Evolutionary conservation across 1,140 invertebrate genomes (phyloP), one percentile per base, ranked within the genome.

Genomic region (Lysiphlebus fabarum): DNA sequence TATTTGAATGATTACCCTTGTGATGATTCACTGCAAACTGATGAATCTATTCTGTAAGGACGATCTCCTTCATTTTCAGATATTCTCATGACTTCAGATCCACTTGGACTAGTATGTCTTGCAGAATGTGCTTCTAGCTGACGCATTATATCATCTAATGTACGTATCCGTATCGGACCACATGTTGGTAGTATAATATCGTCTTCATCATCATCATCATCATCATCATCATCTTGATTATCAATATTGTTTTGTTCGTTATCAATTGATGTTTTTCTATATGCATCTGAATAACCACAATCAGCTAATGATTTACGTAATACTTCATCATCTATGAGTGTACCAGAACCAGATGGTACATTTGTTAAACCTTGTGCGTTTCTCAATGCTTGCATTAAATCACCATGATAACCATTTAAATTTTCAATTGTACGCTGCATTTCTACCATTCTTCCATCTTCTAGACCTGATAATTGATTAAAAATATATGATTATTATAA

Each of bases 331-430:
- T 83, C 84, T 7, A 86, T 68, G 5, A 83, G 67, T 53, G 80
- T 79, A 49, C 81, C 83, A 61, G 83, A 86, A 41, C 83, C 82
- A 14, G 85, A 82, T 9, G 85, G 83, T 7, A 84, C 83, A 5
- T 79, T 83, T 7, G 82, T 79, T 49, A 75, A 54, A 47, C 86
- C 85, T 6, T 87, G 83, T 1, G 91, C 92, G 59, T 86, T 90
- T 47, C 91, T 85, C 64, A 96, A 71, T 8, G 91, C 92, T 71
- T 93, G 91, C 48, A 96, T 81, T 65, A 96, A 91, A 66, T 94
- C 91, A 66, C 95, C 93, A 69, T 95, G 93, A 74, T 96, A 96
- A 4, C 92, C 93, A 78, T 95, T 94, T 7, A 96, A 78, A 51
- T 86, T 92, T 78, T 93, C 92, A 8, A 95, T 78, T 3, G 86